These are phyloP conservation scores for Diabrotica virgifera DNA, from an alignment of 1,140 invertebrate genomes.

Conservation along the genomic window DNA sequence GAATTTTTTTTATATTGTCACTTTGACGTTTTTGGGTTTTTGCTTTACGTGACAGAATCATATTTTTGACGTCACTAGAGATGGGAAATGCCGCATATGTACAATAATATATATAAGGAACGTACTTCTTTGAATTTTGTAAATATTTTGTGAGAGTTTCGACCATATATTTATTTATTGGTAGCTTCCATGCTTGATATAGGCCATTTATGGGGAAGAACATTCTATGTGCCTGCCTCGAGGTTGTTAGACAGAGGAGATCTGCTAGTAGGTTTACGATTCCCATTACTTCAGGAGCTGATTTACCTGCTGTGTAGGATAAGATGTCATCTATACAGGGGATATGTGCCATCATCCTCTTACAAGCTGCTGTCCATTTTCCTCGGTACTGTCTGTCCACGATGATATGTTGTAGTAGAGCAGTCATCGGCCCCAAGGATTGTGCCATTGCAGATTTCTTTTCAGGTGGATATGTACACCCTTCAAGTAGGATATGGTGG, in stretches of 20 bases:
- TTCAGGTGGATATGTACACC: constrained; percentile 21
- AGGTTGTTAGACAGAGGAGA: background rate
- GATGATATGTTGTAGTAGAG: constrained; percentile 4
- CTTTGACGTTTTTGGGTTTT: no score
- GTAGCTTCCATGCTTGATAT: no score
- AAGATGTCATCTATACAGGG: background rate
- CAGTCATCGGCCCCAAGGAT: constrained; percentile 20
- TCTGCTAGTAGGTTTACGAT: background rate
- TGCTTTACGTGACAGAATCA: no score
- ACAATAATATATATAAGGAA: no score
- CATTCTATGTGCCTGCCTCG: constrained; percentile 4
- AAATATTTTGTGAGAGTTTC: no score
- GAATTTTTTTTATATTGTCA: no score
- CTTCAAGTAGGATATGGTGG: constrained; percentile 24
- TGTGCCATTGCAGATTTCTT: constrained; percentile 22
- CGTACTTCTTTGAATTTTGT: no score
- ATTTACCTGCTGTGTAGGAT: background rate
- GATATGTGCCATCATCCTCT: background rate
- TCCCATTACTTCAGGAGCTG: background rate
- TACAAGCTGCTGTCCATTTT: constrained; percentile 3
- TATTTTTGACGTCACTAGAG: no score
- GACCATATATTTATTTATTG: no score
- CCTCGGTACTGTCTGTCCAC: background rate
- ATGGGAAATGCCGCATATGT: no score
- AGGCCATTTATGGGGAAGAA: background rate